Evolutionary conservation across 1,140 invertebrate genomes (phyloP).

Genomic region (Pachypsylla venusta): DNA sequence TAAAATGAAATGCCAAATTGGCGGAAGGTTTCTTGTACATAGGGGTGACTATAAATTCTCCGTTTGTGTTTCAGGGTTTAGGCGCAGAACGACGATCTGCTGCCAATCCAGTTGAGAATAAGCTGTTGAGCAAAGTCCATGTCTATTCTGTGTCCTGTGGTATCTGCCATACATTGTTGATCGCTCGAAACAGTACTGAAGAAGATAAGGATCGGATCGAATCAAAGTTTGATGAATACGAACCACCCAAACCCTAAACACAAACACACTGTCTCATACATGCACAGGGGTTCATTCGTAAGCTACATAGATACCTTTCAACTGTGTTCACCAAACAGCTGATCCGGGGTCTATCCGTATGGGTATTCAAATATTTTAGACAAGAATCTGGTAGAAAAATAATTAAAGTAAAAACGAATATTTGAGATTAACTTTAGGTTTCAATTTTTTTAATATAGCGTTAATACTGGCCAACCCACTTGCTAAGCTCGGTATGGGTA

Average conservation of each 20-base stretch:
- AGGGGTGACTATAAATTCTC: not conserved
- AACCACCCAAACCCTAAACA: not conserved
- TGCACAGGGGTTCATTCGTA: no score
- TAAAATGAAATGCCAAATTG: not conserved
- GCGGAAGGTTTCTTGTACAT: not conserved
- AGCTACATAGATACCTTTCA: no score
- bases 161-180: constrained; percentile 62
- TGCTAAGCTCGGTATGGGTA: no score
- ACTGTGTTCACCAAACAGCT: no score
- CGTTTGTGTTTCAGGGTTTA: constrained; percentile 45
- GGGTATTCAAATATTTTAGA: no score
- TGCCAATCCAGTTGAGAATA: constrained; percentile 76
- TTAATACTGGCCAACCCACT: no score
- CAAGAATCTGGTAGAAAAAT: no score
- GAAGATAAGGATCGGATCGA: constrained; percentile 46
- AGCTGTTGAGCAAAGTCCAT: constrained; percentile 61
- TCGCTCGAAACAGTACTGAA: constrained; percentile 46
- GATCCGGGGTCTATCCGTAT: no score
- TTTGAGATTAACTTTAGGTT: no score
- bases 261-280: no score
- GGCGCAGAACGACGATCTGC: constrained; percentile 78
- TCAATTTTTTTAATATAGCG: no score
- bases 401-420: no score
- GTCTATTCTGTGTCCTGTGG: constrained; percentile 69
- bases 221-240: not conserved